A percentile compares a stretch with the other conserved stretches of the same genome.
These are phyloP conservation scores for Panorpa germanica DNA, from an alignment of 2,888 invertebrate genomes.

Conservation along the genomic window DNA sequence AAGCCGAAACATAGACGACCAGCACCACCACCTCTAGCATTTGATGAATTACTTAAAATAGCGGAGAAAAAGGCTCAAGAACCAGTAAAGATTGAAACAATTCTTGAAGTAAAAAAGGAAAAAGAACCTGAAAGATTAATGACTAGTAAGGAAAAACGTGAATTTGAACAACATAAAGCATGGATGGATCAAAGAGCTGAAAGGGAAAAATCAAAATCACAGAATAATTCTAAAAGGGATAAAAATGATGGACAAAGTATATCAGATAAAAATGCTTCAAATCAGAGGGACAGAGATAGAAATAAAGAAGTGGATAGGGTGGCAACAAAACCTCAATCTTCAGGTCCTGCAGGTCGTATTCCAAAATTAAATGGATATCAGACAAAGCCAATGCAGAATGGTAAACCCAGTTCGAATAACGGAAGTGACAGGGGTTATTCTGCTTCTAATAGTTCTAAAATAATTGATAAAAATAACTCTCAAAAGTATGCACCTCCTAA, in stretches of 20 bases:
- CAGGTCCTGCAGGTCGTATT: conserved; percentile 22
- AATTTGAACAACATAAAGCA: conserved; percentile 52
- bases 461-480: too few relatives aligned
- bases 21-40: conserved; percentile 58
- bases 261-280: conserved; percentile 24
- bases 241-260: conserved; percentile 3
- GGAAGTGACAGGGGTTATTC: conserved; percentile 15
- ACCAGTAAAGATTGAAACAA: conserved; percentile 42
- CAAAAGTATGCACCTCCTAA: too few relatives aligned
- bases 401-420: conserved; percentile 11
- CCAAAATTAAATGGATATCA: conserved; percentile 27
- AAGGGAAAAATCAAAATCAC: conserved; percentile 15
- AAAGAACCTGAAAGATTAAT: conserved; percentile 48
- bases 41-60: conserved; percentile 55
- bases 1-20: conserved; percentile 36
- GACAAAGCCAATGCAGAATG: conserved; percentile 12
- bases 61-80: conserved; percentile 71
- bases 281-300: conserved; percentile 21
- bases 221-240: conserved; percentile 7
- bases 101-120: conserved; percentile 28
- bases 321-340: conserved; percentile 7
- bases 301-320: conserved; percentile 5
- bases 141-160: conserved; percentile 63
- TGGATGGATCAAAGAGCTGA: conserved; percentile 32
- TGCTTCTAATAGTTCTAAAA: too few relatives aligned